Percentiles rank a stretch among this genome's conserved stretches.
Evolutionary conservation across 2,888 invertebrate species (phyloP).

Genomic region (Amaurobius ferox): DNA sequence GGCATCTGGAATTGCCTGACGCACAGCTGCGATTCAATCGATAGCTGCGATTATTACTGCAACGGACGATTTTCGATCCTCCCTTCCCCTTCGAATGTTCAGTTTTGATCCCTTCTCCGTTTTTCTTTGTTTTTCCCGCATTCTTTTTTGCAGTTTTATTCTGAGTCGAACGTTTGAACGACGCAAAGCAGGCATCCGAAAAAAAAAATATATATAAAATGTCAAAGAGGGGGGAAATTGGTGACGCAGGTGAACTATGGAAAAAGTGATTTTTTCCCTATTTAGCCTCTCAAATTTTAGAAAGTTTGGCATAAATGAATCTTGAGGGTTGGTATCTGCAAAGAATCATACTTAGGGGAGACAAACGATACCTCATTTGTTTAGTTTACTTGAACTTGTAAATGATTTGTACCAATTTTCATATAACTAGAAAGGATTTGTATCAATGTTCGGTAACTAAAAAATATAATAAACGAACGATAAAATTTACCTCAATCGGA

Average conservation of each 20-base stretch:
- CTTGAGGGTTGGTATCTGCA: not conserved
- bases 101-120: slow-evolving; percentile 39
- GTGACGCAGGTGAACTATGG: not conserved
- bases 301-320: not conserved
- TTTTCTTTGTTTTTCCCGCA: not conserved
- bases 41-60: slow-evolving; percentile 63
- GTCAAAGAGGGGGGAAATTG: not conserved
- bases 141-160: not conserved
- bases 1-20: slow-evolving; percentile 56
- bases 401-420: too few relatives aligned
- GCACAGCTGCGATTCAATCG: slow-evolving; percentile 58
- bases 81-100: slow-evolving; percentile 27
- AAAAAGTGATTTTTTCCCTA: not conserved
- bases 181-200: slow-evolving; percentile 19
- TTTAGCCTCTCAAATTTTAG: not conserved
- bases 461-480: too few relatives aligned
- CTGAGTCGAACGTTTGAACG: not conserved
- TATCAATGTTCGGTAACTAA: too few relatives aligned
- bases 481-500: too few relatives aligned
- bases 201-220: slow-evolving; percentile 18
- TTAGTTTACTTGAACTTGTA: too few relatives aligned
- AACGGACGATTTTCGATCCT: slow-evolving; percentile 56
- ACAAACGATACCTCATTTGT: too few relatives aligned
- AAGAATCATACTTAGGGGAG: too few relatives aligned
- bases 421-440: too few relatives aligned